phyloP scores from a whole-genome alignment of 2,797 vertebrate genomes.

The Pseudomugil tenellus region DNA sequence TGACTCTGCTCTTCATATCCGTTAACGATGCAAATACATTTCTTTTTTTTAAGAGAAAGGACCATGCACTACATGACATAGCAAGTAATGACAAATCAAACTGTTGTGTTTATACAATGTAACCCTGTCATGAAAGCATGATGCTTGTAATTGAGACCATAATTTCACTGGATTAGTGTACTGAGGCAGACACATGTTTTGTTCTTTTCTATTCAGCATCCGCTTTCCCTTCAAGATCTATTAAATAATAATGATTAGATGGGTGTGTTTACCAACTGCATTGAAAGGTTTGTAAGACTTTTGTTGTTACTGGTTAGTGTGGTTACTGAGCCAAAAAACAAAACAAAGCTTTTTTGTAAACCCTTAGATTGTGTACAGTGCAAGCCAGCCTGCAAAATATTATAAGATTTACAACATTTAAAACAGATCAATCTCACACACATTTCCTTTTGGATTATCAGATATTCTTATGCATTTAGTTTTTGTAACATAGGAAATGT shows the following conservation, averaged over 20 bases:
- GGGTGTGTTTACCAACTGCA: conserved; percentile 40
- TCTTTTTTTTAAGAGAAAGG: conserved; percentile 17
- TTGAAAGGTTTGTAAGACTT: conserved; percentile 31
- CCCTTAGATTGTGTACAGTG: neutral
- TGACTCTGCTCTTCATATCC: conserved; percentile 14
- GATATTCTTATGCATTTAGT: conserved; percentile 21
- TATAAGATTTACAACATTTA: conserved; percentile 23
- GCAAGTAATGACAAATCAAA: conserved; percentile 37
- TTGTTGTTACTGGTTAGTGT: conserved; percentile 28
- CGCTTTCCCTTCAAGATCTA: conserved; percentile 41
- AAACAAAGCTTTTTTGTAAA: conserved; percentile 11
- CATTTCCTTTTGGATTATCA: neutral
- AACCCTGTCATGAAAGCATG: conserved; percentile 22
- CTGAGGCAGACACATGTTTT: conserved; percentile 45
- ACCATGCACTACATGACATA: conserved; percentile 12
- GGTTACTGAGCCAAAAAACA: conserved; percentile 26
- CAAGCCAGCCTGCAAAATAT: neutral
- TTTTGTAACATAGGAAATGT: conserved; percentile 43
- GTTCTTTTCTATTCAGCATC: conserved; percentile 45
- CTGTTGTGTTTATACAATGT: conserved; percentile 52
- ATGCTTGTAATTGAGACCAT: conserved; percentile 59
- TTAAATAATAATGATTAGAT: conserved; percentile 54
- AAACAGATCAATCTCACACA: conserved; percentile 5
- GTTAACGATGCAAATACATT: conserved; percentile 20
- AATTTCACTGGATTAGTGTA: conserved; percentile 66